These are phyloP conservation scores for Linurgus olivaceus DNA, from an alignment of 2,797 vertebrate species.

Conservation along the genomic window DNA sequence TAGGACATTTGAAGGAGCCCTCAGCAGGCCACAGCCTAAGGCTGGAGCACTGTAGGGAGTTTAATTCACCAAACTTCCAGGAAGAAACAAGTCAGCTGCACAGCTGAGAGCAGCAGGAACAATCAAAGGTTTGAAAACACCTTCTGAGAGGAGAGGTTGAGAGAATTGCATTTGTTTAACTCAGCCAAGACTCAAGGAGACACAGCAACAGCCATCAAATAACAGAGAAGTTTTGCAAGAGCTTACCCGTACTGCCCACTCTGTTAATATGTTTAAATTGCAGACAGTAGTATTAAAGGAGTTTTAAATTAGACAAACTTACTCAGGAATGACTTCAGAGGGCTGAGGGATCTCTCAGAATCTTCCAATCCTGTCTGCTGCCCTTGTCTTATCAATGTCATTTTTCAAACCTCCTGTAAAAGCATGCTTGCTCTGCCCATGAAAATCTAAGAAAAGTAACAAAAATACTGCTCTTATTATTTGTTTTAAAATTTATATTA, in stretches of 20 bases:
- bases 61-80: not conserved
- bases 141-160: not conserved
- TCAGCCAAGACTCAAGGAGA: not conserved
- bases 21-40: not conserved
- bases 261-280: not conserved
- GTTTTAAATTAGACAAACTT: not conserved
- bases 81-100: not conserved
- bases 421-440: not conserved
- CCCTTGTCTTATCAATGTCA: not conserved
- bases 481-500: not conserved
- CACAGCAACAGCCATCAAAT: not conserved
- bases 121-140: constrained; percentile 7
- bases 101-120: not conserved
- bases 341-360: not conserved
- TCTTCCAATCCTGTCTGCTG: not conserved
- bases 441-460: not conserved
- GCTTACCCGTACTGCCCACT: not conserved
- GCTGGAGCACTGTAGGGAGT: not conserved
- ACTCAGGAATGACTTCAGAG: not conserved
- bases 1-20: not conserved
- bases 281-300: not conserved
- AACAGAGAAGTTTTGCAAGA: not conserved
- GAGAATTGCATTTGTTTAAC: not conserved
- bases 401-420: not conserved
- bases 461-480: not conserved